Evolutionary conservation across 2,888 invertebrate species (phyloP).

Genomic region (Subacronicta megacephala): DNA sequence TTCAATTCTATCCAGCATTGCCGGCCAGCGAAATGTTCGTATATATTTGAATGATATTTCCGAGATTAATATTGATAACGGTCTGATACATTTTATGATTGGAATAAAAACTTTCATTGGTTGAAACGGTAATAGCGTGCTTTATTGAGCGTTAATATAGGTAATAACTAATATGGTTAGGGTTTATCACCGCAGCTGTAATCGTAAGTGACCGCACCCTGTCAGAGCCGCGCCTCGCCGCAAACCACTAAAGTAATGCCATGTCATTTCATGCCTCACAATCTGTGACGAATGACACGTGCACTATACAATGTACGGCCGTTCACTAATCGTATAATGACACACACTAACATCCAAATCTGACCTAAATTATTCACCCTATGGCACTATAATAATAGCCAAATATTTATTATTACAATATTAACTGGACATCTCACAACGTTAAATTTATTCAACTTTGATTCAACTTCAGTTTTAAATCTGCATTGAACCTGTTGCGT

Average conservation of each 20-base stretch:
- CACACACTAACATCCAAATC: slow-evolving; percentile 23
- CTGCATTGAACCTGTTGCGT: neutral
- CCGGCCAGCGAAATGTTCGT: slow-evolving; percentile 33
- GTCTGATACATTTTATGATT: slow-evolving; percentile 54
- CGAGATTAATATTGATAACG: slow-evolving; percentile 52
- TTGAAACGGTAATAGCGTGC: slow-evolving; percentile 33
- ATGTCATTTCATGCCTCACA: slow-evolving; percentile 77
- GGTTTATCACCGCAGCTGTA: slow-evolving; percentile 65
- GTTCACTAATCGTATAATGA: slow-evolving; percentile 37
- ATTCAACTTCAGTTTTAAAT: neutral
- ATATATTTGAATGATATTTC: slow-evolving; percentile 55
- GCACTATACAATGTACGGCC: slow-evolving; percentile 51
- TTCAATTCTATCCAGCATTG: slow-evolving; percentile 47
- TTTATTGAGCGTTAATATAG: slow-evolving; percentile 62
- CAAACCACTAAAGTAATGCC: slow-evolving; percentile 75
- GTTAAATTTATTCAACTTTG: neutral
- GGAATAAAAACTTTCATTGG: slow-evolving; percentile 49
- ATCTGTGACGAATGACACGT: slow-evolving; percentile 80
- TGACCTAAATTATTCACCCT: slow-evolving; percentile 15
- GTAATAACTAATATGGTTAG: slow-evolving; percentile 65
- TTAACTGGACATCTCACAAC: too few species aligned
- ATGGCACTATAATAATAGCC: neutral
- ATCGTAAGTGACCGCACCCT: slow-evolving; percentile 78
- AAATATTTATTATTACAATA: neutral
- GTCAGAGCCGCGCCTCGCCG: slow-evolving; percentile 72